A percentile compares a stretch with the other conserved stretches of the same genome.
Evolutionary conservation across 2,113 vertebrate genomes (phyloP).

Genomic region (Trinectes maculatus): DNA sequence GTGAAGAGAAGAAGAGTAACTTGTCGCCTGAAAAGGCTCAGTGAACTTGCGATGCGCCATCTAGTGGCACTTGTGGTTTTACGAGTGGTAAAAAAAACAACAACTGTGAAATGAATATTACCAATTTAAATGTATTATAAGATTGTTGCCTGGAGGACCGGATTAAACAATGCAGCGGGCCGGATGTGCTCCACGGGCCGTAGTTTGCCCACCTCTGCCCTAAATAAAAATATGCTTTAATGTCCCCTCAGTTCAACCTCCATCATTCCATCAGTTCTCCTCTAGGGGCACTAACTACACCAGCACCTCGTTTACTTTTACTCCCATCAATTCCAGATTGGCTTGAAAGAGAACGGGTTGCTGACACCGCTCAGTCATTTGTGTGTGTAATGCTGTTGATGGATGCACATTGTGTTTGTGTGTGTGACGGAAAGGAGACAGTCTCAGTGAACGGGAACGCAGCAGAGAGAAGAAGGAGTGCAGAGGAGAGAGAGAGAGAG

Average conservation of each 20-base stretch:
- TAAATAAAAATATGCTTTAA: constrained; percentile 27
- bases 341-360: constrained; percentile 65
- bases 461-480: constrained; percentile 30
- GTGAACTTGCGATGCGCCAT: too few species aligned
- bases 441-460: constrained; percentile 36
- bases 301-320: constrained; percentile 48
- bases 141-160: too few species aligned
- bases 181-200: too few species aligned
- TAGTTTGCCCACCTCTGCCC: too few species aligned
- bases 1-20: too few species aligned
- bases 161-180: too few species aligned
- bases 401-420: constrained; percentile 9
- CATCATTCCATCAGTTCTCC: constrained; percentile 4
- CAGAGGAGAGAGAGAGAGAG: constrained; percentile 23
- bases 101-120: too few species aligned
- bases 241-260: constrained; percentile 24
- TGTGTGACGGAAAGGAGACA: constrained; percentile 15
- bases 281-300: constrained; percentile 42
- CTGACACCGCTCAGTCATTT: constrained; percentile 63
- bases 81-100: too few species aligned
- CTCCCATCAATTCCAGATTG: constrained; percentile 40
- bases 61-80: too few species aligned
- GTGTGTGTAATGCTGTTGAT: constrained; percentile 15
- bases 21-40: too few species aligned
- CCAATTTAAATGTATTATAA: too few species aligned